Evolutionary conservation across 1,140 invertebrate genomes (phyloP).

Genomic region (Pogonus chalceus): DNA sequence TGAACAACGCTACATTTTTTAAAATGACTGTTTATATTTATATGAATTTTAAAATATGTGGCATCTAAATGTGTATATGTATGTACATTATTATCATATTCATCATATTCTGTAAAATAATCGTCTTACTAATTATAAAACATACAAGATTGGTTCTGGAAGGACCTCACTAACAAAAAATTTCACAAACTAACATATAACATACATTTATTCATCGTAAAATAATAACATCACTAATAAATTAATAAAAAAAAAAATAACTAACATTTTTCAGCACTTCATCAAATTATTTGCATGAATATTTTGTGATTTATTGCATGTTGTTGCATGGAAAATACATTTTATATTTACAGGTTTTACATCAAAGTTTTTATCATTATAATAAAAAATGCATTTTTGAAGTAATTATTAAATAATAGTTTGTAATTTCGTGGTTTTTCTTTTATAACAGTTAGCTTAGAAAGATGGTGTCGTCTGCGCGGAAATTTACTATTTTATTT

Average conservation of each 20-base stretch:
- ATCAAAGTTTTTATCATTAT: no score
- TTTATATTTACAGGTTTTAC: no score
- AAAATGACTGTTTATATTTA: no score
- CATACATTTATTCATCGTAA: no score
- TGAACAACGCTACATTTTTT: no score
- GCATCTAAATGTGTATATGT: no score
- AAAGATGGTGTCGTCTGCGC: constrained; percentile 82
- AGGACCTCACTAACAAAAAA: background rate
- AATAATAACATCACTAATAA: background rate
- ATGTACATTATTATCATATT: no score
- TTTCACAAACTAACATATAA: no score
- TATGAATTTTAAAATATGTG: no score
- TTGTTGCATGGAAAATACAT: background rate
- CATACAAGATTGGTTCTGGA: background rate
- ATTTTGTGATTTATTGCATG: background rate
- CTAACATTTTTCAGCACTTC: constrained; percentile 2
- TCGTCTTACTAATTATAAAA: constrained; percentile 2
- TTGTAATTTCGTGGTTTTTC: no score
- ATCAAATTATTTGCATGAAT: background rate
- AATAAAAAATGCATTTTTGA: no score
- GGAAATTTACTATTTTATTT: constrained; percentile 93
- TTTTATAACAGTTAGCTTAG: constrained; percentile 65
- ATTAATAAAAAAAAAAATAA: background rate
- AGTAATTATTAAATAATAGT: no score
- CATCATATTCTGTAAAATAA: background rate